Evolutionary conservation across 2,113 vertebrate species (phyloP).

Genomic region (Rattus rattus): DNA sequence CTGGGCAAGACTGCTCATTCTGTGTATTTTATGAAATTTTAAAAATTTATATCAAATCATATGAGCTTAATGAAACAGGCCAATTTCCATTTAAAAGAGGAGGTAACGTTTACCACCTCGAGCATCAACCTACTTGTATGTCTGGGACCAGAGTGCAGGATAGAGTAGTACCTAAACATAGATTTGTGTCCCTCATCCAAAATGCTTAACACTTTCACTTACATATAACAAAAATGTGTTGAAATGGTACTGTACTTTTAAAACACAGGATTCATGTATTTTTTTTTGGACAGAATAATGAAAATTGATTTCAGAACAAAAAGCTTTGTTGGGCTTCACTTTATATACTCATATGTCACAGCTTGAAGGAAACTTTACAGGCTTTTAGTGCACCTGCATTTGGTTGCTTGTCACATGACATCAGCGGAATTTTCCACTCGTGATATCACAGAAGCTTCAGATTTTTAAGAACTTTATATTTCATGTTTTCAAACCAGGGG

Average conservation of each 20-base stretch:
- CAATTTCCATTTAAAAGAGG: slow-evolving; percentile 33
- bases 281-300: background rate
- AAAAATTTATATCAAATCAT: slow-evolving; percentile 23
- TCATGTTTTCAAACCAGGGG: background rate
- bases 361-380: background rate
- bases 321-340: background rate
- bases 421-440: slow-evolving; percentile 1
- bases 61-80: background rate
- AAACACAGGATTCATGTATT: background rate
- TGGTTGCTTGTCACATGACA: background rate
- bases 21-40: slow-evolving; percentile 3
- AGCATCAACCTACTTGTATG: slow-evolving; percentile 27
- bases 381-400: background rate
- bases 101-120: slow-evolving; percentile 12
- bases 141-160: background rate
- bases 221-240: background rate
- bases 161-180: slow-evolving; percentile 12
- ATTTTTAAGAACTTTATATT: background rate
- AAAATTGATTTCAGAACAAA: background rate
- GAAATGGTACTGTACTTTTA: no score
- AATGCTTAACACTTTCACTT: background rate
- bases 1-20: background rate
- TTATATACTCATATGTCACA: background rate
- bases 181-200: background rate
- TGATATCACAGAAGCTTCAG: background rate